Conservation (phyloP, 2,888 invertebrate genomes). For the Shargacucullia verbasci region DNA sequence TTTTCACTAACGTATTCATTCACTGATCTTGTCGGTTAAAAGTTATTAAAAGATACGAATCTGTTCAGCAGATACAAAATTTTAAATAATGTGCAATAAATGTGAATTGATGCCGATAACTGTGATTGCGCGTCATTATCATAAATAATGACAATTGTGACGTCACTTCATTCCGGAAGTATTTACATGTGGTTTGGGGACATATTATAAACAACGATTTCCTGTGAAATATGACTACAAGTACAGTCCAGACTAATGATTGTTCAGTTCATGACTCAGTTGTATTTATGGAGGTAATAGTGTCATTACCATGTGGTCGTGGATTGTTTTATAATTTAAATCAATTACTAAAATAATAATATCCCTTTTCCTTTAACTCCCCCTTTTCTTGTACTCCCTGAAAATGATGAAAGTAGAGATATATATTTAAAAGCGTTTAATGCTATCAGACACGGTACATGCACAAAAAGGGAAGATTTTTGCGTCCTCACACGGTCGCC, state of each 20-base stretch:
- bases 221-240: slow-evolving; percentile 11
- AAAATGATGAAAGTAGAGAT: too few species aligned
- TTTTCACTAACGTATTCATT: too few species aligned
- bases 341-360: too few species aligned
- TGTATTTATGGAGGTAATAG: too few species aligned
- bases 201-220: slow-evolving; percentile 11
- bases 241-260: too few species aligned
- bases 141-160: slow-evolving; percentile 11
- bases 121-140: slow-evolving; percentile 20
- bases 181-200: slow-evolving; percentile 15
- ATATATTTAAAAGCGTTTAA: slow-evolving; percentile 31
- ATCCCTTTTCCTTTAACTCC: too few species aligned
- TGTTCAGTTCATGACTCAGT: too few species aligned
- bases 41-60: too few species aligned
- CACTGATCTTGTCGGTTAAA: too few species aligned
- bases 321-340: too few species aligned
- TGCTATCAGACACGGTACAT: slow-evolving; percentile 32
- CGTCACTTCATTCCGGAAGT: slow-evolving; percentile 19
- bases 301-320: too few species aligned
- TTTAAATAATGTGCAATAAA: slow-evolving; percentile 2
- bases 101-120: slow-evolving; percentile 13
- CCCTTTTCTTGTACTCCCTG: too few species aligned
- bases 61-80: background rate
- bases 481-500: slow-evolving; percentile 60
- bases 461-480: slow-evolving; percentile 59